A percentile compares a stretch with the other conserved stretches of the same genome.
phyloP scores from a whole-genome alignment of 2,113 vertebrate genomes.

The Odocoileus hemionus region DNA sequence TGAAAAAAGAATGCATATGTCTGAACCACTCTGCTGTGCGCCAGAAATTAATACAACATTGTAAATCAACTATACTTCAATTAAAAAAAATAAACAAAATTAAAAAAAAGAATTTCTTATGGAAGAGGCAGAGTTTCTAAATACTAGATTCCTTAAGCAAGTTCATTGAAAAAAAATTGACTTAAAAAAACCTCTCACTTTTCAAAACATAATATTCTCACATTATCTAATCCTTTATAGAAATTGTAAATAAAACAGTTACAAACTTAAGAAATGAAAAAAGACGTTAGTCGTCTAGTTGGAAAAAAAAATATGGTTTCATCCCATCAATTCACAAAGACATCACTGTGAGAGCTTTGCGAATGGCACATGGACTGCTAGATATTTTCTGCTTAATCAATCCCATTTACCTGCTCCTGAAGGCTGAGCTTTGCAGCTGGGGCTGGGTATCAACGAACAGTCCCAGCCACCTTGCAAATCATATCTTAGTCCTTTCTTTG shows the following conservation, averaged over 20 bases:
- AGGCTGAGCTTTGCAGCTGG: background rate
- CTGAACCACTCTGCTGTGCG: background rate
- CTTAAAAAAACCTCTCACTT: background rate
- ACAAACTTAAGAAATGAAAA: background rate
- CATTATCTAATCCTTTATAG: background rate
- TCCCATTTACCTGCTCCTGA: too few relatives aligned
- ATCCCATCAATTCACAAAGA: background rate
- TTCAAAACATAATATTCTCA: background rate
- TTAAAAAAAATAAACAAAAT: background rate
- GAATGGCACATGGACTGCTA: background rate
- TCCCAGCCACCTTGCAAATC: background rate
- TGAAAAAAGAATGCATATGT: background rate
- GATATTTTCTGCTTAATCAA: background rate
- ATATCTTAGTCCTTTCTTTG: background rate
- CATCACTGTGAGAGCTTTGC: accelerated
- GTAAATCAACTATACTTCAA: background rate
- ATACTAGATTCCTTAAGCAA: background rate
- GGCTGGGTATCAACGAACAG: background rate
- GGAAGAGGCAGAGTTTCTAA: background rate
- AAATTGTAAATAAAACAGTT: background rate
- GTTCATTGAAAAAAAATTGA: background rate
- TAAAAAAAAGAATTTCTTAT: background rate
- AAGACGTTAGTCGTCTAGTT: background rate
- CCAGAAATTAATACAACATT: background rate
- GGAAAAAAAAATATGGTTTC: background rate